A percentile compares a stretch with the other conserved stretches of the same genome.
Conservation (phyloP, 2,797 vertebrate genomes). For the Hydrocynus forskahlii region DNA sequence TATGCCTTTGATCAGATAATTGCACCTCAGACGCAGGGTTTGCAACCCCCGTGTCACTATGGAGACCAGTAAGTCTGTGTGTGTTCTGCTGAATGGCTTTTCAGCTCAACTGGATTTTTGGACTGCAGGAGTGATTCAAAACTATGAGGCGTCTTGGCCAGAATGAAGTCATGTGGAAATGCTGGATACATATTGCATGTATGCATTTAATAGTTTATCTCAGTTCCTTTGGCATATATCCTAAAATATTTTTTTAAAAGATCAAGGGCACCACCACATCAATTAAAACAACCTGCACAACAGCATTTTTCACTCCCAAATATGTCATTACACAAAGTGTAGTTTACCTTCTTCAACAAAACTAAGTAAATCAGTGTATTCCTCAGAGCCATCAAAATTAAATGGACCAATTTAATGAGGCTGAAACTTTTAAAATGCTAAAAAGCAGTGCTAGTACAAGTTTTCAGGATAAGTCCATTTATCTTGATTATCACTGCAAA, state of each 20-base stretch:
- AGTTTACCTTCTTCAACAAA: neutral
- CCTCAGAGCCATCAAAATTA: neutral
- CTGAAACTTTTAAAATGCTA: neutral
- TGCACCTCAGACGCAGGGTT: conserved; percentile 73
- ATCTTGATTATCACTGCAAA: neutral
- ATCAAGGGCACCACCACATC: neutral
- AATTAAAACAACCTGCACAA: neutral
- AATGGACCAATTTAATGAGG: neutral
- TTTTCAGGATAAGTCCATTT: neutral
- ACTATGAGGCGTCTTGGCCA: conserved; percentile 15
- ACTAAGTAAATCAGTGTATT: neutral
- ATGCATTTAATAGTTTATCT: conserved; percentile 2
- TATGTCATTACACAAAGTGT: too few relatives aligned
- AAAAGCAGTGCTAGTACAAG: too few relatives aligned
- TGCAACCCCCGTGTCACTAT: conserved; percentile 75
- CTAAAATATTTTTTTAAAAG: too few relatives aligned
- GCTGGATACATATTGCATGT: neutral
- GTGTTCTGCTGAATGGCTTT: conserved; percentile 64
- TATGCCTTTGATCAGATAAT: conserved; percentile 82
- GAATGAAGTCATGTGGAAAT: conserved; percentile 7
- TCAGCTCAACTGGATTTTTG: conserved; percentile 31
- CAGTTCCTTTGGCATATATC: too few relatives aligned
- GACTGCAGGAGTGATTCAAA: conserved; percentile 29
- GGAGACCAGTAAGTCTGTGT: conserved; percentile 68
- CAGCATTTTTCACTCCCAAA: neutral